A percentile compares a stretch with the other conserved stretches of the same genome.
phyloP scores from a whole-genome alignment of 2,113 vertebrate genomes.

The Guaruba guarouba region DNA sequence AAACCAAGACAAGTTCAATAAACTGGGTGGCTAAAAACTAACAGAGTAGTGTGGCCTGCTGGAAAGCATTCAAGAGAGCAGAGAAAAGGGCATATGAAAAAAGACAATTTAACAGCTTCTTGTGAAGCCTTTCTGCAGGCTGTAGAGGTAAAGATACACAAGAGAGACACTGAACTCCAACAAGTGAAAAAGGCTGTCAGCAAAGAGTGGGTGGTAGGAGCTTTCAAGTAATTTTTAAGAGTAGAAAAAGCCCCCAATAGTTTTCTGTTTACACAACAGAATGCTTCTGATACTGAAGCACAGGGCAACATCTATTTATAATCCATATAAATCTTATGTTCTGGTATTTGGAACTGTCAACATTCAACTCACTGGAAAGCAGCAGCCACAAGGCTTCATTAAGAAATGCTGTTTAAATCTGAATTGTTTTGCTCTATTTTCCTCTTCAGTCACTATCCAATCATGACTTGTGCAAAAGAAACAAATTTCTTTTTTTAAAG shows the following conservation, averaged over 20 bases:
- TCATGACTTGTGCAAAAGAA: background rate
- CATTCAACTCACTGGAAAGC: constrained; percentile 3
- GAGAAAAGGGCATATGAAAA: constrained; percentile 15
- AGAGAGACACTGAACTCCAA: background rate
- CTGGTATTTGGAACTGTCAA: constrained; percentile 42
- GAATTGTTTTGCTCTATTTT: background rate
- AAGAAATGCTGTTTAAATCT: background rate
- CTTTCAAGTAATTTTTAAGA: background rate
- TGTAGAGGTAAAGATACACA: background rate
- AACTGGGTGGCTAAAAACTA: constrained; percentile 23
- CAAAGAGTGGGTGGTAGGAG: background rate
- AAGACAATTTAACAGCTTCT: background rate
- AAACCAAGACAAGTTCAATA: background rate
- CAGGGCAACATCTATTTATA: constrained; percentile 65
- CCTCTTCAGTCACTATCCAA: background rate
- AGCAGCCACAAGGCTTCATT: background rate
- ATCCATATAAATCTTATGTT: constrained; percentile 52
- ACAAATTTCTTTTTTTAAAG: background rate
- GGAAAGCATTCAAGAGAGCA: background rate
- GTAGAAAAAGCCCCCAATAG: background rate
- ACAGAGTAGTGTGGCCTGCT: background rate
- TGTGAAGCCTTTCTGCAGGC: background rate
- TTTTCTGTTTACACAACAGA: constrained; percentile 46
- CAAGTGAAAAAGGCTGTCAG: constrained; percentile 10
- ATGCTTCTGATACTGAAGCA: constrained; percentile 33